A percentile compares a stretch with the other conserved stretches of the same genome.
These are phyloP conservation scores for Hippocampus comes DNA, from an alignment of 2,113 vertebrate species.

Conservation along the genomic window DNA sequence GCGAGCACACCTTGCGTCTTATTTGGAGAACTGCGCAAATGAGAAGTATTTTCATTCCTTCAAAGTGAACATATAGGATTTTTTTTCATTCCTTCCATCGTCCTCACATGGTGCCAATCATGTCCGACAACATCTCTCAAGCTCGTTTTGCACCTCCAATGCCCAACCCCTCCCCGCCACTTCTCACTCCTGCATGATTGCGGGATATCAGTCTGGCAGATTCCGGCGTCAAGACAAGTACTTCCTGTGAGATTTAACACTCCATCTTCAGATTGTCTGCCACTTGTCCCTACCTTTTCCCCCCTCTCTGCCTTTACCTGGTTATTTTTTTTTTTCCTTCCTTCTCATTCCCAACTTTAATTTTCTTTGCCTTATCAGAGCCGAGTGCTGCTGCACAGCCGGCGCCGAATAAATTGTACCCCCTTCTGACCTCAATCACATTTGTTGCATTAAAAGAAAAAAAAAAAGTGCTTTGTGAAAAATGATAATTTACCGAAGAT, in stretches of 20 bases:
- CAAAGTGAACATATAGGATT: no score
- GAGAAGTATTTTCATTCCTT: no score
- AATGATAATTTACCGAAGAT: slow-evolving; percentile 17
- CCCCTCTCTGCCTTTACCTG: slow-evolving; percentile 28
- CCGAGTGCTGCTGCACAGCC: slow-evolving; percentile 17
- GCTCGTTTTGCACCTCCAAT: background rate
- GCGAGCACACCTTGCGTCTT: no score
- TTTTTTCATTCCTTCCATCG: no score
- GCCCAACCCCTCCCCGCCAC: background rate
- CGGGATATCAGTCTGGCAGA: slow-evolving; percentile 35
- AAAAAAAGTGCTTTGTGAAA: slow-evolving; percentile 11
- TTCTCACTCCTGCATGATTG: slow-evolving; percentile 21
- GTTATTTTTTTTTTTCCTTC: slow-evolving; percentile 29
- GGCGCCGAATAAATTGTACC: slow-evolving; percentile 34
- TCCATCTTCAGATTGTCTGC: slow-evolving; percentile 36
- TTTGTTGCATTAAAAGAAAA: background rate
- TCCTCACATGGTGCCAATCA: slow-evolving; percentile 3
- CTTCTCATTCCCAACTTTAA: slow-evolving; percentile 37
- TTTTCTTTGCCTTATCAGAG: slow-evolving; percentile 30
- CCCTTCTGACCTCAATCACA: slow-evolving; percentile 38
- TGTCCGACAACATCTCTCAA: slow-evolving; percentile 26
- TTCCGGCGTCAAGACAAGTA: slow-evolving; percentile 28
- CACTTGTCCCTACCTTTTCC: slow-evolving; percentile 37
- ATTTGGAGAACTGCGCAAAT: no score
- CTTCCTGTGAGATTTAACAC: slow-evolving; percentile 46